phyloP scores from a whole-genome alignment of 2,113 vertebrate species.

The Chiloscyllium plagiosum region DNA sequence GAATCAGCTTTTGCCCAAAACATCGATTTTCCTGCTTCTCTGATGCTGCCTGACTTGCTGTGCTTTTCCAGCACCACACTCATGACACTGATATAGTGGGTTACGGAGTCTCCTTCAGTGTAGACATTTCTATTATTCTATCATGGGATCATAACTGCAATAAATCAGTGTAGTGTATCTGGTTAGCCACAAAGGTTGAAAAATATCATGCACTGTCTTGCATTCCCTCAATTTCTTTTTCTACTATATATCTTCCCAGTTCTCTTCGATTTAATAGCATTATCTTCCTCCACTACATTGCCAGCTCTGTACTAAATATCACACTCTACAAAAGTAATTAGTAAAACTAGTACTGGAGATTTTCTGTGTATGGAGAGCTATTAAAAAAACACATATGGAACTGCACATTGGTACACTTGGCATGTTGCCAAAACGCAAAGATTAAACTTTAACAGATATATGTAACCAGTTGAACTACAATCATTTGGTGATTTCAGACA shows the following conservation, averaged over 20 bases:
- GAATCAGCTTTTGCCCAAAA: too few relatives aligned
- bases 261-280: background rate
- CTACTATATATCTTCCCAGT: background rate
- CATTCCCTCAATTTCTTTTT: background rate
- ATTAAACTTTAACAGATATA: slow-evolving; percentile 6
- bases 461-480: background rate
- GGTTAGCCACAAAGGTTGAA: background rate
- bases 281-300: background rate
- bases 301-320: background rate
- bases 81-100: background rate
- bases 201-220: background rate
- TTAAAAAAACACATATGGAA: background rate
- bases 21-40: too few relatives aligned
- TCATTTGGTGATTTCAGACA: background rate
- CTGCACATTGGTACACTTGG: background rate
- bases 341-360: background rate
- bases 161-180: background rate
- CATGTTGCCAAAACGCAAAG: background rate
- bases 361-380: background rate
- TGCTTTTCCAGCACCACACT: too few relatives aligned
- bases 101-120: background rate
- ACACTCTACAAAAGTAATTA: background rate
- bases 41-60: too few relatives aligned
- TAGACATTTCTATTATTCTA: background rate
- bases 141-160: background rate